These are phyloP conservation scores for Stratiomys singularior DNA, from an alignment of 2,888 invertebrate species.

Conservation along the genomic window DNA sequence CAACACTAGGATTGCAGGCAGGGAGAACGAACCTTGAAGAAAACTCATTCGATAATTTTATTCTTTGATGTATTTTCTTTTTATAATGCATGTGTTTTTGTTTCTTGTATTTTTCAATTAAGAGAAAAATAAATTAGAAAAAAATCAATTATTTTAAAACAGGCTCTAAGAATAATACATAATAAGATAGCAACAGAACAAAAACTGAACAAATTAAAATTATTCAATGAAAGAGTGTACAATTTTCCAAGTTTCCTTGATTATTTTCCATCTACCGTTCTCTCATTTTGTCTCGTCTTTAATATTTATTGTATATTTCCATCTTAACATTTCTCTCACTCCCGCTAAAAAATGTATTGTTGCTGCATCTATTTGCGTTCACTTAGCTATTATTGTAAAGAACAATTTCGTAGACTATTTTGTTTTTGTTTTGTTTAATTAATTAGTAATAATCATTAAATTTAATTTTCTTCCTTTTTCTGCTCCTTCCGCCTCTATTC, in stretches of 20 bases:
- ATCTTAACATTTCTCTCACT: conserved; percentile 4
- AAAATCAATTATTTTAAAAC: conserved; percentile 39
- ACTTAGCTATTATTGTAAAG: conserved; percentile 14
- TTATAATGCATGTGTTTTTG: conserved; percentile 29
- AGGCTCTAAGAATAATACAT: conserved; percentile 35
- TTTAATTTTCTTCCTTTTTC: conserved; percentile 34
- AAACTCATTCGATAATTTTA: conserved; percentile 2
- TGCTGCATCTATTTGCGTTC: conserved; percentile 21
- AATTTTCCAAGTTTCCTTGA: background rate
- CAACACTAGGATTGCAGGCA: no score
- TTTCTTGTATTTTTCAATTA: conserved; percentile 43
- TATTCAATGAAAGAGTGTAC: background rate
- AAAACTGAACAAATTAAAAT: conserved; percentile 26
- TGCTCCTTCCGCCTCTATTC: conserved; percentile 57
- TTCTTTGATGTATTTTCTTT: conserved; percentile 19
- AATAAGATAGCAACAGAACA: conserved; percentile 34
- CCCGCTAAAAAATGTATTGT: conserved; percentile 1
- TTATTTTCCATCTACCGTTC: background rate
- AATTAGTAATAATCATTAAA: conserved; percentile 37
- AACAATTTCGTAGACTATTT: conserved; percentile 33
- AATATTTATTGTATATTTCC: background rate
- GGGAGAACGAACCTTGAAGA: no score
- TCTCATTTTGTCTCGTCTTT: conserved; percentile 4
- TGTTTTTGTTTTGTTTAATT: conserved; percentile 36
- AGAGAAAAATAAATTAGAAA: conserved; percentile 47